Evolutionary conservation across 2,888 invertebrate species (phyloP).

Genomic region (Polydrusus cervinus): DNA sequence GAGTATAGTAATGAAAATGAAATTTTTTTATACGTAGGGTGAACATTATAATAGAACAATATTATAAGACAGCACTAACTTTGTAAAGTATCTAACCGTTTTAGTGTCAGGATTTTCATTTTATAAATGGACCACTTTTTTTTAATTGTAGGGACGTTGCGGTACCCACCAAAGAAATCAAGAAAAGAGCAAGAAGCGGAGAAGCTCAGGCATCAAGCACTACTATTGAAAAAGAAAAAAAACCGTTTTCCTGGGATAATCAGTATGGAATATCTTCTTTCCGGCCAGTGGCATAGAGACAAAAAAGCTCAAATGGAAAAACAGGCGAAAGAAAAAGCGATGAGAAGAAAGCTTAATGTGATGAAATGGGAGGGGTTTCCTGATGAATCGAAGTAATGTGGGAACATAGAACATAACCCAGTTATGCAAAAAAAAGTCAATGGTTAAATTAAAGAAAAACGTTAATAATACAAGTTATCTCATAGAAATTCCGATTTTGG

Average conservation of each 20-base stretch:
- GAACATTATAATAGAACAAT: too few relatives aligned
- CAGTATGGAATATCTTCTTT: constrained; percentile 74
- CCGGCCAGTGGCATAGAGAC: constrained; percentile 73
- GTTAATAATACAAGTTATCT: too few relatives aligned
- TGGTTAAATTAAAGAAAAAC: too few relatives aligned
- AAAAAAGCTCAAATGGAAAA: constrained; percentile 62
- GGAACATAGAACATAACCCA: too few relatives aligned
- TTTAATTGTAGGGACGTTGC: constrained; percentile 71
- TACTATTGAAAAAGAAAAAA: constrained; percentile 66
- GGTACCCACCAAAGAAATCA: constrained; percentile 74
- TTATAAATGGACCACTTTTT: background rate
- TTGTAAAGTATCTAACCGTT: too few relatives aligned
- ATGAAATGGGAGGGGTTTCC: constrained; percentile 59
- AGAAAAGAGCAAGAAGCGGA: constrained; percentile 72
- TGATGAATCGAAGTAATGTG: constrained; percentile 54
- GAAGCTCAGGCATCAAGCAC: constrained; percentile 61
- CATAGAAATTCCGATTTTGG: too few relatives aligned
- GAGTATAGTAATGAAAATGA: too few relatives aligned
- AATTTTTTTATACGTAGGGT: too few relatives aligned
- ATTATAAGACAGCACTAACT: too few relatives aligned
- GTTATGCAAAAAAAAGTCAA: too few relatives aligned
- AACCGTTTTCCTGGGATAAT: constrained; percentile 71
- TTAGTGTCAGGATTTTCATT: too few relatives aligned
- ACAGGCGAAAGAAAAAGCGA: constrained; percentile 61
- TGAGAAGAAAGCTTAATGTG: constrained; percentile 68